Percentiles rank a stretch among this genome's conserved stretches.
These are phyloP conservation scores for Oeneis ivallda DNA, from an alignment of 2,888 invertebrate genomes.

Conservation along the genomic window DNA sequence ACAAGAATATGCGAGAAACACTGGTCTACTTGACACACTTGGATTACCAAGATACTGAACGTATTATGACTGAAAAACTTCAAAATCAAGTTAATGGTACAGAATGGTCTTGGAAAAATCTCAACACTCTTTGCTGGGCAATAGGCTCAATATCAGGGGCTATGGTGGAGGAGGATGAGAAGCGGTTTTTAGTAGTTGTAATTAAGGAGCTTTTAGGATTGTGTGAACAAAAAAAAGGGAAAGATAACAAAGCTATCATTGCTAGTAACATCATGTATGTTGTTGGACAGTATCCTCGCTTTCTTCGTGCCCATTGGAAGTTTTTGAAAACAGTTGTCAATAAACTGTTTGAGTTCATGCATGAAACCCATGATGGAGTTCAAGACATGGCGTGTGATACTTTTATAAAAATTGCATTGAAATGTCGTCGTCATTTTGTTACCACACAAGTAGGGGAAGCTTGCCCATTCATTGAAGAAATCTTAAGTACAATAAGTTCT, in stretches of 20 bases:
- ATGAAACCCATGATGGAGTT: conserved; percentile 99
- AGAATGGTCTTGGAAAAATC: conserved; percentile 99
- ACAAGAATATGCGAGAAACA: conserved; percentile 99
- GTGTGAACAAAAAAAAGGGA: conserved; percentile 98
- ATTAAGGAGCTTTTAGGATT: conserved; percentile 98
- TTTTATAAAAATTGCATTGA: conserved; percentile 99
- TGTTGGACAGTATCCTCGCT: conserved; percentile 99
- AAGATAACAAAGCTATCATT: conserved; percentile 99
- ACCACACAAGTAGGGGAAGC: conserved; percentile 97
- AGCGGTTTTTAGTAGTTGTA: conserved; percentile 98
- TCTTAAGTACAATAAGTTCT: conserved; percentile 95
- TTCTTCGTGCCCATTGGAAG: conserved; percentile 99
- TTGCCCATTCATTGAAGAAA: conserved; percentile 99
- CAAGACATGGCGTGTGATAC: conserved; percentile 99
- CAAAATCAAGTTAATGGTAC: conserved; percentile 98
- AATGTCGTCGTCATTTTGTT: conserved; percentile 98
- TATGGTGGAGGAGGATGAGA: conserved; percentile 99
- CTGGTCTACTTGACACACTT: conserved; percentile 99
- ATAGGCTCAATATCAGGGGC: conserved; percentile 99
- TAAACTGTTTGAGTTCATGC: conserved; percentile 99
- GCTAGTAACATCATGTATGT: conserved; percentile 99
- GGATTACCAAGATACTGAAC: conserved; percentile 98
- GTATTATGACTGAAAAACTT: conserved; percentile 99
- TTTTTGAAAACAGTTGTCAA: conserved; percentile 99
- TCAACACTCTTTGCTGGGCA: conserved; percentile 99